Evolutionary conservation across 2,797 vertebrate genomes (phyloP).

Genomic region (Scyliorhinus canicula): DNA sequence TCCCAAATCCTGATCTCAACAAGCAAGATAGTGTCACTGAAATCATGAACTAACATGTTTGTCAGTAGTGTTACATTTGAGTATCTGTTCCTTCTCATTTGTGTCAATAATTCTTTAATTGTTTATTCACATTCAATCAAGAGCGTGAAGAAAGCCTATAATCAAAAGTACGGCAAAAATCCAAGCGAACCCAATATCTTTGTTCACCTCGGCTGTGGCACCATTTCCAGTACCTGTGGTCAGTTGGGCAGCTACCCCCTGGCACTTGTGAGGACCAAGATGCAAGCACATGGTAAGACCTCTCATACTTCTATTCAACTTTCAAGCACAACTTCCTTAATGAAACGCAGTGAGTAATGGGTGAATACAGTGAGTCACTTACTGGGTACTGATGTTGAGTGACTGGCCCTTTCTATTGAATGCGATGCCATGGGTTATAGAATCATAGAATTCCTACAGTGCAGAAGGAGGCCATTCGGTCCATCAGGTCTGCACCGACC

Average conservation of each 20-base stretch:
- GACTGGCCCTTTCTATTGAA: not conserved
- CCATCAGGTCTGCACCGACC: no score
- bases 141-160: conserved; percentile 59
- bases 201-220: conserved; percentile 57
- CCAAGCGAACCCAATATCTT: conserved; percentile 53
- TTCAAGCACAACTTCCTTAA: not conserved
- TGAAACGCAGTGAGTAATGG: not conserved
- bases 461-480: no score
- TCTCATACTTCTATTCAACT: not conserved
- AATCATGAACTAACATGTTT: not conserved
- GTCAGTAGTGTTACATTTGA: not conserved
- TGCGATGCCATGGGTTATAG: no score
- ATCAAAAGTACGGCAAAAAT: conserved; percentile 52
- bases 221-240: conserved; percentile 59
- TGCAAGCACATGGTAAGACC: conserved; percentile 60
- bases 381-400: not conserved
- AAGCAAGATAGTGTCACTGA: not conserved
- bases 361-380: not conserved
- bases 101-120: not conserved
- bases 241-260: conserved; percentile 61
- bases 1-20: not conserved
- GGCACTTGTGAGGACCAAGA: conserved; percentile 58
- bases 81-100: not conserved
- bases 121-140: conserved; percentile 38
- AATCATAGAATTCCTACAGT: no score